A percentile compares a stretch with the other conserved stretches of the same genome.
Conservation (phyloP, 2,113 vertebrate genomes). For the Callipepla californica region DNA sequence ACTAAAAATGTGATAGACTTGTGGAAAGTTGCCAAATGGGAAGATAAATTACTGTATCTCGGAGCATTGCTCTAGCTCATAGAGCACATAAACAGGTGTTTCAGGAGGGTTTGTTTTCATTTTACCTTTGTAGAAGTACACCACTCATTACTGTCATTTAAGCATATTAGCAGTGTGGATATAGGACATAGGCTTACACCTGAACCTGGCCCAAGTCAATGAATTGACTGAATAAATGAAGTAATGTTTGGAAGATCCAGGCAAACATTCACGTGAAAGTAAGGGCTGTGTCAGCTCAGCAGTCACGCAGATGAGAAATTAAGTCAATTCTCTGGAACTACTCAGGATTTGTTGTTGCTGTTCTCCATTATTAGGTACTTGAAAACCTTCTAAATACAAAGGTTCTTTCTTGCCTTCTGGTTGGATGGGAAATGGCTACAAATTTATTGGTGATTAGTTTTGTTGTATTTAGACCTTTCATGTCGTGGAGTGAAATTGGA, state of each 20-base stretch:
- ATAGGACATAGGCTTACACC: slow-evolving; percentile 26
- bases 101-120: slow-evolving; percentile 14
- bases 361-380: not conserved
- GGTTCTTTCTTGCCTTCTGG: not conserved
- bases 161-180: slow-evolving; percentile 36
- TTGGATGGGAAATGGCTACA: not conserved
- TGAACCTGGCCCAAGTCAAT: not conserved
- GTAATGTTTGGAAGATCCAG: slow-evolving; percentile 22
- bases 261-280: slow-evolving; percentile 7
- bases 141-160: slow-evolving; percentile 46
- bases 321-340: not conserved
- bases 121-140: slow-evolving; percentile 36
- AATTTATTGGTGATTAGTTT: not conserved
- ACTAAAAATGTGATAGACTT: slow-evolving; percentile 31
- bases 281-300: slow-evolving; percentile 39
- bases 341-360: not conserved
- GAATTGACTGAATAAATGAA: slow-evolving; percentile 26
- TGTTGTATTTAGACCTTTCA: not conserved
- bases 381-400: not conserved
- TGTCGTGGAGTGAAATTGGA: not conserved
- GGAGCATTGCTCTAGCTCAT: slow-evolving; percentile 31
- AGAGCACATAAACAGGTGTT: slow-evolving; percentile 39
- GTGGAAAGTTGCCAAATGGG: slow-evolving; percentile 53
- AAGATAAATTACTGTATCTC: slow-evolving; percentile 49
- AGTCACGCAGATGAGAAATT: accelerated